Evolutionary conservation across 1,140 invertebrate genomes (phyloP).

Genomic region (Drosophila navojoa): DNA sequence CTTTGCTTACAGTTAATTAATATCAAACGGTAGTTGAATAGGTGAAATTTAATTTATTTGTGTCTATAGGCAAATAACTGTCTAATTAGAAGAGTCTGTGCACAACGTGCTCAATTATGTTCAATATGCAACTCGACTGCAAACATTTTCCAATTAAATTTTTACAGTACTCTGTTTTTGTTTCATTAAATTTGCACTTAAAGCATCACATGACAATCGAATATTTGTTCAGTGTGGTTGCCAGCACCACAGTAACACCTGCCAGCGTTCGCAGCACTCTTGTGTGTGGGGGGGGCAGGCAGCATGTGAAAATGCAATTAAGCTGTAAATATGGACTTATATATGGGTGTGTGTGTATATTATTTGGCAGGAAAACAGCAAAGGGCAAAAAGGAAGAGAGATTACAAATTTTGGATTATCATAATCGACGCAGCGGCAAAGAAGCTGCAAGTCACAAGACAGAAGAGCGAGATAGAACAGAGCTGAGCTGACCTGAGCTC

Average conservation of each 20-base stretch:
- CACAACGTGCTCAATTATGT: too few relatives aligned
- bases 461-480: constrained; percentile 13
- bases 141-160: too few relatives aligned
- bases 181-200: neutral
- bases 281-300: constrained; percentile 23
- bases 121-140: too few relatives aligned
- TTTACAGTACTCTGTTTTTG: too few relatives aligned
- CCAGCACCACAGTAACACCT: constrained; percentile 44
- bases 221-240: constrained; percentile 26
- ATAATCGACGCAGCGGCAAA: constrained; percentile 54
- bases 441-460: constrained; percentile 68
- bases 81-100: too few relatives aligned
- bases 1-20: too few relatives aligned
- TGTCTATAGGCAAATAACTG: too few relatives aligned
- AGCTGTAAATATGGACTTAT: constrained; percentile 58
- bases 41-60: too few relatives aligned
- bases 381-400: constrained; percentile 14
- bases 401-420: constrained; percentile 44
- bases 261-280: constrained; percentile 57
- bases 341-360: neutral
- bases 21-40: too few relatives aligned
- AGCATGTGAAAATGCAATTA: constrained; percentile 80
- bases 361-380: constrained; percentile 20
- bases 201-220: neutral
- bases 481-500: neutral